Conservation (phyloP, 2,113 vertebrate species). For the Pluvialis apricaria region DNA sequence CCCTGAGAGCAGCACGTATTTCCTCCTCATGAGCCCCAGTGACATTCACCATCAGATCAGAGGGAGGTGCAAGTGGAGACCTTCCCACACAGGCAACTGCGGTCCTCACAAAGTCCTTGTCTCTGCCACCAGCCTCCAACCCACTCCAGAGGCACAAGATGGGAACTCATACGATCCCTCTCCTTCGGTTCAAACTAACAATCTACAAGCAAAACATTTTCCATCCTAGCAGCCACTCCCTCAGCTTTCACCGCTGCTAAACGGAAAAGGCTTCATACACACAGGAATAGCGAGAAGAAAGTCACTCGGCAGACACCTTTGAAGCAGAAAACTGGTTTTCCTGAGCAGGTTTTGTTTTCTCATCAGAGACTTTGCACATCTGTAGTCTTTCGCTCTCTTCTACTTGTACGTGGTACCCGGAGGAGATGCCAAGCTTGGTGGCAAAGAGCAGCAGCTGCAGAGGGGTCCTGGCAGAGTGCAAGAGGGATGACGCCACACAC, state of each 20-base stretch:
- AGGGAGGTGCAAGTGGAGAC: not conserved
- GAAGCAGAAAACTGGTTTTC: not conserved
- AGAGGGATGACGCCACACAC: not conserved
- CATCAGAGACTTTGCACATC: not conserved
- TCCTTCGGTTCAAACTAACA: not conserved
- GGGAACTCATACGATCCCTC: not conserved
- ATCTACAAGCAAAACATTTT: not conserved
- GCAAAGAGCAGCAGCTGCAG: not conserved
- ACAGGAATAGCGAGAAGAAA: not conserved
- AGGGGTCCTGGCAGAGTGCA: not conserved
- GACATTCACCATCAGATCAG: not conserved
- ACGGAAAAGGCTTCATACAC: not conserved
- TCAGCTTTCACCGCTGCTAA: not conserved
- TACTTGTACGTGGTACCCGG: not conserved
- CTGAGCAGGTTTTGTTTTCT: not conserved
- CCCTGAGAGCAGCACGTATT: accelerated
- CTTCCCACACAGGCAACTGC: not conserved
- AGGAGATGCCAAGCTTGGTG: not conserved
- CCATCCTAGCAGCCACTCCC: not conserved
- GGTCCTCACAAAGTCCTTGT: not conserved
- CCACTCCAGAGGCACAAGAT: not conserved
- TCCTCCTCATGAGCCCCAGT: not conserved
- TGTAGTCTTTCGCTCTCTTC: not conserved
- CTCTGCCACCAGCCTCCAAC: not conserved
- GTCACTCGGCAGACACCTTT: not conserved